Percentiles rank a stretch among this genome's conserved stretches.
phyloP scores from a whole-genome alignment of 1,140 invertebrate genomes.

The Vanessa atalanta region DNA sequence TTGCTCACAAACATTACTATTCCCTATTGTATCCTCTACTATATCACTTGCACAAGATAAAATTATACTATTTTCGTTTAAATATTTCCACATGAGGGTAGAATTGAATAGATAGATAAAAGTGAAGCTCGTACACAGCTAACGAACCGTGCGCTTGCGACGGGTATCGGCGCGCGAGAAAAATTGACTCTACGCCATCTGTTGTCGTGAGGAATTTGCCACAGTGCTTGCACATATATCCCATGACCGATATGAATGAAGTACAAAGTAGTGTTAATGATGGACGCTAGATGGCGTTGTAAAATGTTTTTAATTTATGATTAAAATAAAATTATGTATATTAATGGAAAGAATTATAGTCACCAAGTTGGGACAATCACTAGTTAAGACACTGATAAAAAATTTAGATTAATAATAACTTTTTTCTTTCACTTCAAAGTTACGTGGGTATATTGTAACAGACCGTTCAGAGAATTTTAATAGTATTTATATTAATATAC shows the following conservation, averaged over 20 bases:
- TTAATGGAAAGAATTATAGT: not conserved
- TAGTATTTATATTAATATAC: too few species aligned
- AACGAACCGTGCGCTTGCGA: not conserved
- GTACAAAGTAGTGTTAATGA: not conserved
- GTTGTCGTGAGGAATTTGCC: too few species aligned
- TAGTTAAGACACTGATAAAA: not conserved
- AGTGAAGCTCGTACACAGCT: not conserved
- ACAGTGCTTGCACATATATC: too few species aligned
- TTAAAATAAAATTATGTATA: not conserved
- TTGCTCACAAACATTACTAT: conserved; percentile 8
- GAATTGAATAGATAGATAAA: conserved; percentile 1
- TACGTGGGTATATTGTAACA: too few species aligned
- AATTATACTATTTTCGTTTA: not conserved
- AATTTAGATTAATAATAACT: too few species aligned
- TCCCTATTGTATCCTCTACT: not conserved
- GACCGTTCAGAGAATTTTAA: too few species aligned
- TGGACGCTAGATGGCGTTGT: not conserved
- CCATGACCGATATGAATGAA: not conserved
- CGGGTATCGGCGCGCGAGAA: not conserved
- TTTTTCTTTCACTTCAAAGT: too few species aligned
- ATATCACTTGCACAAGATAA: not conserved
- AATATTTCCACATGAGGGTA: conserved; percentile 10
- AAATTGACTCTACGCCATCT: too few species aligned
- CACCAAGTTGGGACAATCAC: not conserved
- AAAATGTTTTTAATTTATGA: not conserved